phyloP scores from a whole-genome alignment of 1,140 invertebrate species.

The Idris sp. region DNA sequence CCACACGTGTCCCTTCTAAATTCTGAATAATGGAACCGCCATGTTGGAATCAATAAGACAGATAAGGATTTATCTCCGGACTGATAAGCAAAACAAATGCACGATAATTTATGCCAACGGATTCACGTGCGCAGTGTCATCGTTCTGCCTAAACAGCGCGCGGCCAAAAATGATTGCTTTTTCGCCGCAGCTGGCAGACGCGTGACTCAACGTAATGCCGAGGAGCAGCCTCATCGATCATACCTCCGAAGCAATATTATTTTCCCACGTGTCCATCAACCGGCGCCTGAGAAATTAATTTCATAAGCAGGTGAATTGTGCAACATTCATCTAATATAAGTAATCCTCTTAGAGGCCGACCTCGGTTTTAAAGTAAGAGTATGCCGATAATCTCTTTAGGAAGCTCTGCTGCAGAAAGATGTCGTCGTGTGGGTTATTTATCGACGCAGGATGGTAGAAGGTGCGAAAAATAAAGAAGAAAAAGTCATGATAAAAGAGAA shows the following conservation, averaged over 20 bases:
- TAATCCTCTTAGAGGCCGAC: conserved; percentile 52
- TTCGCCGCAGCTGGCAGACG: not conserved
- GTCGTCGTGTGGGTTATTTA: conserved; percentile 64
- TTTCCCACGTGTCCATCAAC: conserved; percentile 19
- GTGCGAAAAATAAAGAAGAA: conserved; percentile 35
- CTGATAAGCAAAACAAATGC: conserved; percentile 38
- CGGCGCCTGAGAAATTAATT: conserved; percentile 39
- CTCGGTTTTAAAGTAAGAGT: conserved; percentile 45
- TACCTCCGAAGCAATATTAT: too few relatives aligned
- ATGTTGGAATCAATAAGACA: conserved; percentile 45
- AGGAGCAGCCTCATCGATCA: too few relatives aligned
- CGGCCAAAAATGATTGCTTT: not conserved
- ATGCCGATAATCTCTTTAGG: conserved; percentile 66
- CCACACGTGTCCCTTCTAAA: conserved; percentile 13
- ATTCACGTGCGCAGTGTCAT: not conserved
- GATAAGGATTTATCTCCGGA: conserved; percentile 31
- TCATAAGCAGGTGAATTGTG: conserved; percentile 49
- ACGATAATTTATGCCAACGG: conserved; percentile 33
- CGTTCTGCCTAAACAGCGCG: not conserved
- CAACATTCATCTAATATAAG: conserved; percentile 56
- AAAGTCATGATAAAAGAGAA: too few relatives aligned
- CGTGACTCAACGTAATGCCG: conserved; percentile 5
- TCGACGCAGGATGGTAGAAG: conserved; percentile 22
- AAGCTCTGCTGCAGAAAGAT: conserved; percentile 54
- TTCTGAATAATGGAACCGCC: conserved; percentile 34